phyloP scores from a whole-genome alignment of 2,113 vertebrate genomes.

The Redunca redunca region DNA sequence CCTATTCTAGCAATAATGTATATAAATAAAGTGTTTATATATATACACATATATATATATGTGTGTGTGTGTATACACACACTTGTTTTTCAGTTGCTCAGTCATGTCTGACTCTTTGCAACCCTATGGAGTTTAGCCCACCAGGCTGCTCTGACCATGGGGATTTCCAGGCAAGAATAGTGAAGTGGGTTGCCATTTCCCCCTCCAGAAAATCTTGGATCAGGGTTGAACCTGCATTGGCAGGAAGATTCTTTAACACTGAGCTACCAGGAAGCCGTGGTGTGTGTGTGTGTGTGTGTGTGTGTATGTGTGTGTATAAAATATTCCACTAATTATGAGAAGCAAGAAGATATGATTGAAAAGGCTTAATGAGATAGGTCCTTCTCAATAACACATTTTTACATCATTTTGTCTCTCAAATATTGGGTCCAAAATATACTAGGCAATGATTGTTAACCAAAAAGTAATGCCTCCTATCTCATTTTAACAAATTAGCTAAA shows the following conservation, averaged over 20 bases:
- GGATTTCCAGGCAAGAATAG: neutral
- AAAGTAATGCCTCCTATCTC: neutral
- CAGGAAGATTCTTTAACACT: neutral
- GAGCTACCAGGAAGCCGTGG: neutral
- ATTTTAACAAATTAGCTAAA: neutral
- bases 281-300: neutral
- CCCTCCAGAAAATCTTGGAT: neutral
- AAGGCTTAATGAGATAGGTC: neutral
- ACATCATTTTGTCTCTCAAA: neutral
- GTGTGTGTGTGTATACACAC: neutral
- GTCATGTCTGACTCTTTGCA: neutral
- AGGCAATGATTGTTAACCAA: neutral
- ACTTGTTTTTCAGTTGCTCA: neutral
- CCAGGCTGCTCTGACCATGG: neutral
- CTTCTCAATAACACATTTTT: neutral
- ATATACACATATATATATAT: neutral
- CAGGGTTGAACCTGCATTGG: neutral
- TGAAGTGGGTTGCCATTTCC: neutral
- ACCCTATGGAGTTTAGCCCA: neutral
- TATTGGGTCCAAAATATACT: neutral
- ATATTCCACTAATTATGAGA: neutral
- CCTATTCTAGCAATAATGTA: neutral
- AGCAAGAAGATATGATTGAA: neutral
- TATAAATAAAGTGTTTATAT: neutral
- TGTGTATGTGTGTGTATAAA: neutral